These are phyloP conservation scores for Dinoponera quadriceps DNA, from an alignment of 1,140 invertebrate species.

Conservation along the genomic window DNA sequence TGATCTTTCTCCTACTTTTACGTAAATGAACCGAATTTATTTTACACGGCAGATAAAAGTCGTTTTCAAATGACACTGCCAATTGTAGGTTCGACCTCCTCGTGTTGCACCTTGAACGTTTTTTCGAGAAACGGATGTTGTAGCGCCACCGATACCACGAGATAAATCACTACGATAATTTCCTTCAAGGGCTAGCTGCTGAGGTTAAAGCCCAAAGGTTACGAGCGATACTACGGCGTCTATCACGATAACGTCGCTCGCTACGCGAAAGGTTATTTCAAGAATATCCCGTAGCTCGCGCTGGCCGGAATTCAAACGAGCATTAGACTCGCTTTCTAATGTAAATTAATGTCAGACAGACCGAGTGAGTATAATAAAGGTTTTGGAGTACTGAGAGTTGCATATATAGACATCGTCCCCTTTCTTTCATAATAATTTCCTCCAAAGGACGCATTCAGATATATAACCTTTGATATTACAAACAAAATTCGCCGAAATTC, in stretches of 20 bases:
- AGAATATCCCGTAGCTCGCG: conserved; percentile 45
- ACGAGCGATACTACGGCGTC: conserved; percentile 37
- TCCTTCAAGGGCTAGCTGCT: conserved; percentile 61
- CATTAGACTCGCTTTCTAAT: not conserved
- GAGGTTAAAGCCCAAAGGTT: conserved; percentile 68
- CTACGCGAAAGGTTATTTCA: conserved; percentile 43
- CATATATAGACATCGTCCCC: too few relatives aligned
- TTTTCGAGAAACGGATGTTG: conserved; percentile 31
- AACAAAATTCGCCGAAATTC: too few relatives aligned
- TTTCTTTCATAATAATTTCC: too few relatives aligned
- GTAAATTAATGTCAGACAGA: too few relatives aligned
- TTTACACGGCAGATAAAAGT: too few relatives aligned
- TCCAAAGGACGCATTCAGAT: too few relatives aligned
- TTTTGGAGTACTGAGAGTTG: too few relatives aligned
- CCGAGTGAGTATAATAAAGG: too few relatives aligned
- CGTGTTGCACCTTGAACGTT: not conserved
- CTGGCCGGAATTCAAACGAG: not conserved
- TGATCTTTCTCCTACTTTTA: not conserved
- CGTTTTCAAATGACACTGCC: too few relatives aligned
- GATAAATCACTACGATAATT: conserved; percentile 55
- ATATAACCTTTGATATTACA: too few relatives aligned
- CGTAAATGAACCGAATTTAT: too few relatives aligned
- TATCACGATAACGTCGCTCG: conserved; percentile 30
- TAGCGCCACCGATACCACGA: conserved; percentile 20
- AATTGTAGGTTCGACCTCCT: not conserved